Evolutionary conservation across 2,888 invertebrate species (phyloP), one percentile per base, ranked within the genome.

Genomic region (Temnothorax rugatulus): DNA sequence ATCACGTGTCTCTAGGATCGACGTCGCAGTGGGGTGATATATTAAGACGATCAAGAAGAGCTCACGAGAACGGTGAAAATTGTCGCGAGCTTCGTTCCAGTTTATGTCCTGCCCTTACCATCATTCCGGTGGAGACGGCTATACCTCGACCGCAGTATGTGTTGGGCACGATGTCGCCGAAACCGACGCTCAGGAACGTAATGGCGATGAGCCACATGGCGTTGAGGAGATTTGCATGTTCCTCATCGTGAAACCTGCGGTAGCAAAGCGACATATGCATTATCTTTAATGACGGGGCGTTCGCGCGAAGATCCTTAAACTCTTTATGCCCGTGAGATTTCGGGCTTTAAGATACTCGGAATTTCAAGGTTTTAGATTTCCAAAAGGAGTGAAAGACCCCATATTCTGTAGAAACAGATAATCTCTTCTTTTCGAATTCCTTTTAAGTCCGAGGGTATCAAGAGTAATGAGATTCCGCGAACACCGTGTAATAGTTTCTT

Each of bases 121-220:
- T 99, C 95, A 99, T 99, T 95, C 99, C 99, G 93, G 99, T 99
- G 96, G 98, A 98, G 95, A 99, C 99, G 95, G 99, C 99, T 95
- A 99, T 99, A 95, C 99, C 99, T 95, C 99, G 97, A 95, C 99
- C 99, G 96, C 99, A 99, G 96, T 99, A 99, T 92, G 99, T 99
- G 96, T 99, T 99, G 95, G 99, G 99, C 95, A 99, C 99, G 95
- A 99, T 99, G 96, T 99, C 99, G 95, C 99, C 99, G 96, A 99
- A 99, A 95, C 99, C 99, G 95, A 99, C 99, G 96, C 99, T 99
- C 95, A 99, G 97, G 97, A 99, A 99, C 94, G 99, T 99, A 95
- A 99, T 99, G 95, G 99, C 99, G 95, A 99, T 99, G 96, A 99
- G 97, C 99, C 99, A 99, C 98, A 99, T 99, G 94, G 99, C 99